phyloP scores from a whole-genome alignment of 2,888 invertebrate species.

The Megalurothrips usitatus region DNA sequence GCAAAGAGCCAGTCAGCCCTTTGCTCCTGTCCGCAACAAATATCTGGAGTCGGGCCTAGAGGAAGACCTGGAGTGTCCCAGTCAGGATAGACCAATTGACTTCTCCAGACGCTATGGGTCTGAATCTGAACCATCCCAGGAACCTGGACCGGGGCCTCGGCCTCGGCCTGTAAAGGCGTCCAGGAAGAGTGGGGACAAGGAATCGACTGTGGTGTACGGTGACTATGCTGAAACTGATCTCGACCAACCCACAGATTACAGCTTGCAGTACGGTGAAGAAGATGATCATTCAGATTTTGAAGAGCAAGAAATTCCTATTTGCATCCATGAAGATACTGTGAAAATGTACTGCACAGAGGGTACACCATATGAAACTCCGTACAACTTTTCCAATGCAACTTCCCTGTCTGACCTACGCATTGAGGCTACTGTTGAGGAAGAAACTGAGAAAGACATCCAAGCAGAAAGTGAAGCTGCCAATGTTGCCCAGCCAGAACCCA shows the following conservation, averaged over 20 bases:
- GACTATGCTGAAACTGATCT: slow-evolving; percentile 86
- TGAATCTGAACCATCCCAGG: not conserved
- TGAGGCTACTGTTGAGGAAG: slow-evolving; percentile 51
- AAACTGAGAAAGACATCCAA: slow-evolving; percentile 37
- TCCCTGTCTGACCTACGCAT: slow-evolving; percentile 64
- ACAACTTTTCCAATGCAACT: slow-evolving; percentile 61
- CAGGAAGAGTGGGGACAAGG: not conserved
- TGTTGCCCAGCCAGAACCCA: not conserved
- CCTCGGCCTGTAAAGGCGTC: not conserved
- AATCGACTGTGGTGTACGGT: slow-evolving; percentile 45
- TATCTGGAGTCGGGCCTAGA: not conserved
- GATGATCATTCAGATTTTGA: slow-evolving; percentile 42
- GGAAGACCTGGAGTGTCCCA: slow-evolving; percentile 16
- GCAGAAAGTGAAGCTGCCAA: not conserved
- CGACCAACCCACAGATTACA: slow-evolving; percentile 90
- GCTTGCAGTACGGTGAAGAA: slow-evolving; percentile 81
- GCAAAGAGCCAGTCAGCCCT: not conserved
- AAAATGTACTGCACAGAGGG: slow-evolving; percentile 91
- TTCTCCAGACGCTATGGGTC: not conserved
- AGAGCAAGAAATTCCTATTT: slow-evolving; percentile 35
- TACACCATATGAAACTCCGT: slow-evolving; percentile 74
- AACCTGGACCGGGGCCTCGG: not conserved
- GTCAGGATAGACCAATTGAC: not conserved
- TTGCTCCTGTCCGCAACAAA: not conserved
- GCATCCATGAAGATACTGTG: slow-evolving; percentile 72